phyloP scores from a whole-genome alignment of 2,888 invertebrate genomes.

The Encarsia formosa region DNA sequence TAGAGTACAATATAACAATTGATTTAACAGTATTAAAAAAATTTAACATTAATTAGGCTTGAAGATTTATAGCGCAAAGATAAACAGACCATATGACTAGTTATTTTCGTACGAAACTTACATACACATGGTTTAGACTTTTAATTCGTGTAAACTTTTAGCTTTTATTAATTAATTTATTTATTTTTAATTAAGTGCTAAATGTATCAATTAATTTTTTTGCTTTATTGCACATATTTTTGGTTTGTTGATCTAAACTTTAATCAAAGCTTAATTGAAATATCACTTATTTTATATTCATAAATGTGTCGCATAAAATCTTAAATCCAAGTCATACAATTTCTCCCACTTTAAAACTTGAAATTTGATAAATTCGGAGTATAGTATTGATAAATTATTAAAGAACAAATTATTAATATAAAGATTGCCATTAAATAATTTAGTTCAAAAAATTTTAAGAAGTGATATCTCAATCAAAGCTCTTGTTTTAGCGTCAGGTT shows the following conservation, averaged over 20 bases:
- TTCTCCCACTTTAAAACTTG: too few relatives aligned
- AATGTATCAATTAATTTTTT: too few relatives aligned
- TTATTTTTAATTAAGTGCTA: too few relatives aligned
- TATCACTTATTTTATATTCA: not conserved
- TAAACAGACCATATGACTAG: conserved; percentile 1
- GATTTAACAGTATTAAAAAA: conserved; percentile 6
- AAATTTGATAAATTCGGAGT: too few relatives aligned
- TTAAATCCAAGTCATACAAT: conserved; percentile 8
- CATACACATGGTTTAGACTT: too few relatives aligned
- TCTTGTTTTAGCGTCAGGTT: conserved; percentile 4
- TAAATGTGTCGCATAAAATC: not conserved
- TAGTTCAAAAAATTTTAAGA: too few relatives aligned
- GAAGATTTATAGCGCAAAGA: conserved; percentile 3
- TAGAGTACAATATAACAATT: conserved; percentile 26
- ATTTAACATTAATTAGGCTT: conserved; percentile 16
- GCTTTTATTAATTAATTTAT: too few relatives aligned
- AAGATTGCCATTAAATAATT: too few relatives aligned
- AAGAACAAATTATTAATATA: too few relatives aligned
- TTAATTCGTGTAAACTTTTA: too few relatives aligned
- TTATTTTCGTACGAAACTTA: conserved; percentile 20
- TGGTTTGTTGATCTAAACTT: conserved; percentile 15
- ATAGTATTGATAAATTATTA: too few relatives aligned
- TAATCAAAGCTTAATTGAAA: conserved; percentile 16
- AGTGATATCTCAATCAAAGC: conserved; percentile 8
- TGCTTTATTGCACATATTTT: conserved; percentile 14